Base-by-base conservation (phyloP, 2,888 invertebrate species). In the Glyphotaelius pellucidus region DNA sequence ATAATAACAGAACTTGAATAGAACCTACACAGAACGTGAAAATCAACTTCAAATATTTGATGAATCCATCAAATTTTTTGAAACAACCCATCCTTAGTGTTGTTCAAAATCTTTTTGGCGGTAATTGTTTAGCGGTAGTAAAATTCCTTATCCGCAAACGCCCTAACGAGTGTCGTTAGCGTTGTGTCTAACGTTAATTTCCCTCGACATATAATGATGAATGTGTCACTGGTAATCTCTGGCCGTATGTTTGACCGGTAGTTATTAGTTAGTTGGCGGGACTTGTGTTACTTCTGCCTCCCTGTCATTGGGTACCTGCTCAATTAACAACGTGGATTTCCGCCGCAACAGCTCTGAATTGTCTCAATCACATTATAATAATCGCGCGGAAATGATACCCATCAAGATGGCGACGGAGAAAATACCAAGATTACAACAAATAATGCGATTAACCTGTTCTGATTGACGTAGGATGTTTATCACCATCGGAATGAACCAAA, bases 201-300 rank as follows among this genome's bases (percentile, higher is more conserved):
- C n/a, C 35, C n/a, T n/a, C 35, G 80, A 38, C 88, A 89, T n/a
- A 80, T 67, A 35, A 79, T 32, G 88, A 89, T 80, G 88, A 12
- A 35, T 14, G 88, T 89, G 88, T 89, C 88, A 35, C n/a, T 4
- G 80, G 79, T 79, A 89, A 89, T 89, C 88, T 89, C 80, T 79
- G 79, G 35, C 11, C 25, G 12, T 67, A 35, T 14, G 88, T 80
- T 80, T 38, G 32, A 89, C 88, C 32, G 79, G 67, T 35, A 79
- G 88, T 89, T 89, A 89, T 89, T 89, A 88, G 88, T 52, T 67
- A 32, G 67, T 88, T 32, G 38, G 47, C 42, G 86, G 47, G 86
- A 25, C 35, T 38, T 19, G 35, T 38, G 15, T 25, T 83, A 83
- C 83, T 32, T 32, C 19, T 67, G 38, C 35, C 32, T 83, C 83